phyloP scores from a whole-genome alignment of 2,113 vertebrate genomes.

The Mus spicilegus region DNA sequence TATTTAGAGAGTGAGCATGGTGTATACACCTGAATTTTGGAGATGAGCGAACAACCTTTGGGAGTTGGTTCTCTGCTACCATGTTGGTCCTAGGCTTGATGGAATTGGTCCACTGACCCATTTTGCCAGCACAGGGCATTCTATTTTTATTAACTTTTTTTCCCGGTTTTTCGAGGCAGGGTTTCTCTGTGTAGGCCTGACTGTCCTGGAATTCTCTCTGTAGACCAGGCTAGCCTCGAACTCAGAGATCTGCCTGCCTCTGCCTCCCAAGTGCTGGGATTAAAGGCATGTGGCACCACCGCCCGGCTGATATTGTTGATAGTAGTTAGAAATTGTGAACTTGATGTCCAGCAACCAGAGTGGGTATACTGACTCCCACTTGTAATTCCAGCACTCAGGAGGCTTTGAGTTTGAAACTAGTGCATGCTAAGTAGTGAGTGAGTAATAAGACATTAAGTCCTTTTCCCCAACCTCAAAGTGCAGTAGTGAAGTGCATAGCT shows the following conservation, averaged over 20 bases:
- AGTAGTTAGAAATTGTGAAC: background rate
- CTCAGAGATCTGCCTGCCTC: no score
- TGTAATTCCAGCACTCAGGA: background rate
- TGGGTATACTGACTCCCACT: background rate
- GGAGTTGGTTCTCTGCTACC: background rate
- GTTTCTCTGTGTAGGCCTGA: no score
- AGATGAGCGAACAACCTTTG: background rate
- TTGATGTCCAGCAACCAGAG: background rate
- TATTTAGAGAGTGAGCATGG: background rate
- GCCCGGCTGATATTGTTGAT: background rate
- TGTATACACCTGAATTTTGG: background rate
- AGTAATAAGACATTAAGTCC: background rate
- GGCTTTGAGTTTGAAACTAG: background rate
- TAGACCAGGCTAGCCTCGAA: no score
- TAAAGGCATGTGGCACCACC: no score
- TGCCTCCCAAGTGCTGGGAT: no score
- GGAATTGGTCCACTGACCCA: background rate
- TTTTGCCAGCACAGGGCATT: background rate
- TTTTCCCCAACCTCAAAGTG: background rate
- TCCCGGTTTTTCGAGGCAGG: no score
- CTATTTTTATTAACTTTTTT: background rate
- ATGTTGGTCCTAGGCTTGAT: background rate
- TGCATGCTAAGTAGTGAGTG: background rate
- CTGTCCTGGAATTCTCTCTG: no score
- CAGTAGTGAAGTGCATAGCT: background rate